Conservation (phyloP, 2,113 vertebrate species). For the Pteronura brasiliensis region DNA sequence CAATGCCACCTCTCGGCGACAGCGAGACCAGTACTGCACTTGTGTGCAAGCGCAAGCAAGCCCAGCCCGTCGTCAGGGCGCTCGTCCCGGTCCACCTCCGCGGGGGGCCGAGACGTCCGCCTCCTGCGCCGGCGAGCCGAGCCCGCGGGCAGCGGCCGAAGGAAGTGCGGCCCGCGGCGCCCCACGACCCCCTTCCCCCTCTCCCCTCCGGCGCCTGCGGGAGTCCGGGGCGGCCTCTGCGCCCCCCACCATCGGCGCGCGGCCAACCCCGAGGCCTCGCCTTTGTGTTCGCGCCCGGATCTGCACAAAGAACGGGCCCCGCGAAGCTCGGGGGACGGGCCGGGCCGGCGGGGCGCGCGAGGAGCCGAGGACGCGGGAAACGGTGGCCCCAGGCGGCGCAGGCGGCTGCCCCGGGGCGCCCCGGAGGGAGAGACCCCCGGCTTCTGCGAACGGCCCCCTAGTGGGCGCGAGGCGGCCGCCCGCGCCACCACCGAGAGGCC, state of each 20-base stretch:
- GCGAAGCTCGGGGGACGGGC: too few species aligned
- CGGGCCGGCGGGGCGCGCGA: neutral
- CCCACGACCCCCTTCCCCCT: neutral
- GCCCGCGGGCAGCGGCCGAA: neutral
- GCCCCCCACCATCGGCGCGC: neutral
- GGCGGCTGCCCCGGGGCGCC: neutral
- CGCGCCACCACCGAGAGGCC: constrained; percentile 54
- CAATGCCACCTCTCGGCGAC: neutral
- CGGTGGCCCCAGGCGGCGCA: neutral
- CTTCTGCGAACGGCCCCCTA: neutral
- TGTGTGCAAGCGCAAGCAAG: neutral
- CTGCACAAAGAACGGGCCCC: neutral
- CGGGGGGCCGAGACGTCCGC: neutral
- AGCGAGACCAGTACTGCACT: neutral
- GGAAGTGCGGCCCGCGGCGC: neutral
- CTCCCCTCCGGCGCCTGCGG: accelerated
- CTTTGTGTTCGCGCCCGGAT: neutral
- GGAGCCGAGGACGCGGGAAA: neutral
- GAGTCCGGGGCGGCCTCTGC: neutral
- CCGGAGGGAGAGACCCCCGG: neutral
- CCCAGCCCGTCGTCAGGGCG: neutral
- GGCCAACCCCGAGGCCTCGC: neutral
- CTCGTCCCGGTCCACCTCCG: neutral
- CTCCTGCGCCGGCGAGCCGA: neutral
- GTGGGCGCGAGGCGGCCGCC: neutral